A percentile compares a stretch with the other conserved stretches of the same genome.
phyloP scores from a whole-genome alignment of 2,797 vertebrate species.

The Ataeniobius toweri region DNA sequence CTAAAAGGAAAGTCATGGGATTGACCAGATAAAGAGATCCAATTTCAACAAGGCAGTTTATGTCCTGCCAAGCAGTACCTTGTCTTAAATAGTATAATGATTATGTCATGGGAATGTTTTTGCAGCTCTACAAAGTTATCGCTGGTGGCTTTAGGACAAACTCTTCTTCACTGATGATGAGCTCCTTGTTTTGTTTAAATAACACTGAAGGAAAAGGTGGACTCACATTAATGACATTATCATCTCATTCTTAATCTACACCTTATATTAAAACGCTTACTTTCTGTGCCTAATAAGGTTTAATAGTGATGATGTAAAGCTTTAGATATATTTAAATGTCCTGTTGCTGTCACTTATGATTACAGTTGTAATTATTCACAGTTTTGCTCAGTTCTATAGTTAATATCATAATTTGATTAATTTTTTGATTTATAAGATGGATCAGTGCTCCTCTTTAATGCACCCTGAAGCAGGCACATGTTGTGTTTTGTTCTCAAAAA shows the following conservation, averaged over 20 bases:
- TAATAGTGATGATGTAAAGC: neutral
- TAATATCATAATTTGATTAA: neutral
- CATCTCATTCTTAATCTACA: neutral
- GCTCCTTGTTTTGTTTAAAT: conserved; percentile 1
- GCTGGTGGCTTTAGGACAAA: neutral
- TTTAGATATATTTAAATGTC: neutral
- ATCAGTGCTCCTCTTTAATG: neutral
- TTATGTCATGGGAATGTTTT: conserved; percentile 1
- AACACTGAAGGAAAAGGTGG: neutral
- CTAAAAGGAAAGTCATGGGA: conserved; percentile 60
- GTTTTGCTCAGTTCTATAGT: neutral
- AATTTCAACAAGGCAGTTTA: conserved; percentile 31
- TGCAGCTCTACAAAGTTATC: neutral
- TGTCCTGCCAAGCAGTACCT: conserved; percentile 18
- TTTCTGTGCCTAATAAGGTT: too few species aligned
- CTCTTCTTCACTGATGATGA: neutral
- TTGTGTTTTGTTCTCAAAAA: neutral
- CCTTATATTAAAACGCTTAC: neutral
- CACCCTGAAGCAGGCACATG: neutral
- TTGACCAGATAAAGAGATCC: conserved; percentile 46
- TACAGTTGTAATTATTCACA: neutral
- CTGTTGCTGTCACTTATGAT: neutral
- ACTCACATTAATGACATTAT: neutral
- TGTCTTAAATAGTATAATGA: conserved; percentile 10
- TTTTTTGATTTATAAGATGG: neutral